Evolutionary conservation across 2,113 vertebrate genomes (phyloP).

Genomic region (Nibea albiflora): DNA sequence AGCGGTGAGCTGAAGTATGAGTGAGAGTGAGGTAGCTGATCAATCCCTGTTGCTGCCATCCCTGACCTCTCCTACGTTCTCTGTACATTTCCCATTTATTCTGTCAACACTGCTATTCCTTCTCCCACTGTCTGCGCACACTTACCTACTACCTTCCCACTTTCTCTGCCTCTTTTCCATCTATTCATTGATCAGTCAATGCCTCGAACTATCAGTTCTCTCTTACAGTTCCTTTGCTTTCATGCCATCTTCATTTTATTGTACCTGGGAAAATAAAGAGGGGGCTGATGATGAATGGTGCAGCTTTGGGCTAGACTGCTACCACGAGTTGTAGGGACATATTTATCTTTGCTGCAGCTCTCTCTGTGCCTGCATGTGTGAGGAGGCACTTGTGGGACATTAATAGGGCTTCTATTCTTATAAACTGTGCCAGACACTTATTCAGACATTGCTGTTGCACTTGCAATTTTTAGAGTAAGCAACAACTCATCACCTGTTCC

Average conservation of each 20-base stretch:
- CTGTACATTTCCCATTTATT: constrained; percentile 34
- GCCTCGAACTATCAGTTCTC: not conserved
- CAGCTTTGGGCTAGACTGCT: constrained; percentile 38
- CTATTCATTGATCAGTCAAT: constrained; percentile 39
- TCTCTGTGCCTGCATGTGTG: constrained; percentile 9
- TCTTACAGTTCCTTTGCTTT: not conserved
- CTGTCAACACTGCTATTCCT: constrained; percentile 16
- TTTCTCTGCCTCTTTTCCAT: constrained; percentile 13
- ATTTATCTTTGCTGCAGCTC: constrained; percentile 56
- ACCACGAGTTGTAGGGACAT: constrained; percentile 4
- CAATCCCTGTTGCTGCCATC: constrained; percentile 18
- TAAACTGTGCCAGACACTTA: constrained; percentile 49
- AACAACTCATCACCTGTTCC: constrained; percentile 61
- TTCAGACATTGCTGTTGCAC: constrained; percentile 31
- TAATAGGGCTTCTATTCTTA: constrained; percentile 40
- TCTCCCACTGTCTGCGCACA: not conserved
- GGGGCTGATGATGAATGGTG: constrained; percentile 59
- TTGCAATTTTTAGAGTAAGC: constrained; percentile 42
- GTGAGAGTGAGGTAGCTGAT: constrained; percentile 34
- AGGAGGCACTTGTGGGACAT: constrained; percentile 33
- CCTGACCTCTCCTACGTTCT: constrained; percentile 28
- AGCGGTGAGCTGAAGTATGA: constrained; percentile 34
- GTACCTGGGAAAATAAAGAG: constrained; percentile 10
- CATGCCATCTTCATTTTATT: constrained; percentile 21
- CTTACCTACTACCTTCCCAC: not conserved